Conservation (phyloP, 2,113 vertebrate species). For the Catharus minimus region DNA sequence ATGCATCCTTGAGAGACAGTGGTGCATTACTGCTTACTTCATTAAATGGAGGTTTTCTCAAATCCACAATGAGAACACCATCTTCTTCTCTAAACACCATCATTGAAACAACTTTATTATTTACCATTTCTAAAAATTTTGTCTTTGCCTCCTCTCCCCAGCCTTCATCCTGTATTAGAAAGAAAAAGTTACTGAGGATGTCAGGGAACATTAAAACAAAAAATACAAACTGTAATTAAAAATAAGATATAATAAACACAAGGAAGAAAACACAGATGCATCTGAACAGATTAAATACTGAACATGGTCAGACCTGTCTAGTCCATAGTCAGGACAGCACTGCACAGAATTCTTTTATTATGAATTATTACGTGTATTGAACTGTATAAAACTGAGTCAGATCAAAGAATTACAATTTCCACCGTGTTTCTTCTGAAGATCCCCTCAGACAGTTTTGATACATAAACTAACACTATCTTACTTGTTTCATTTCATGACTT, state of each 20-base stretch:
- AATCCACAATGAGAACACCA: constrained; percentile 86
- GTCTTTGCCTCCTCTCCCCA: constrained; percentile 80
- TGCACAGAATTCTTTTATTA: background rate
- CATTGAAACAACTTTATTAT: constrained; percentile 83
- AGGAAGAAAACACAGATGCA: background rate
- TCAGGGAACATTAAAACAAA: background rate
- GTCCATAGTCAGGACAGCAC: background rate
- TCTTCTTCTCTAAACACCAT: constrained; percentile 78
- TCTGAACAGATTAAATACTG: background rate
- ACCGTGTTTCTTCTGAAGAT: background rate
- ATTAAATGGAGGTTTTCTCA: constrained; percentile 80
- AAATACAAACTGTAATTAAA: background rate
- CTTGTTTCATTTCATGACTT: background rate
- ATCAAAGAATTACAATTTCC: background rate
- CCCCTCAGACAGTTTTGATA: background rate
- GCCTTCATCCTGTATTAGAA: constrained; percentile 73
- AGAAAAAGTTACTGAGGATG: background rate
- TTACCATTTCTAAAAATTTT: constrained; percentile 80
- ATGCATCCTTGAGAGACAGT: constrained; percentile 84
- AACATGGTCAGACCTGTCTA: background rate
- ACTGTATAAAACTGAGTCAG: background rate
- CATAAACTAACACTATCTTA: background rate
- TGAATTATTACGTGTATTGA: background rate
- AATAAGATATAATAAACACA: background rate
- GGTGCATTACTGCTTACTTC: constrained; percentile 74